Percentiles rank a stretch among this genome's conserved stretches.
Conservation (phyloP, 2,888 invertebrate genomes). For the Noctua pronuba region DNA sequence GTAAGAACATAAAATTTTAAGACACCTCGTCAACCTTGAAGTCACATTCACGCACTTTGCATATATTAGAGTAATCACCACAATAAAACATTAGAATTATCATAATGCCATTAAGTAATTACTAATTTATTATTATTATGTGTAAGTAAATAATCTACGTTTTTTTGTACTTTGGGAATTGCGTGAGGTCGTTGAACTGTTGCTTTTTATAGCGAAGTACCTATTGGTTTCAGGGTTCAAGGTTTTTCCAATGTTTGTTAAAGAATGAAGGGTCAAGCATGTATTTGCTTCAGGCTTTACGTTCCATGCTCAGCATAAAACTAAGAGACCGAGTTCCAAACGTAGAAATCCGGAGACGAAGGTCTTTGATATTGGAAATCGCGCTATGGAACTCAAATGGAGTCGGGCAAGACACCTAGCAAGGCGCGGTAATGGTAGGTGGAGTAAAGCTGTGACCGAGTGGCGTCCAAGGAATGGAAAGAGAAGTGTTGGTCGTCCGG, state of each 20-base stretch:
- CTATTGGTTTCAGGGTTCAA: slow-evolving; percentile 14
- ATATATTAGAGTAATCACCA: slow-evolving; percentile 41
- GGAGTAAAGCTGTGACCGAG: too few relatives aligned
- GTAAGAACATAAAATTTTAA: slow-evolving; percentile 4
- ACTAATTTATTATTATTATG: slow-evolving; percentile 46
- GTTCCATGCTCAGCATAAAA: too few relatives aligned
- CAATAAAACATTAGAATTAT: slow-evolving; percentile 41
- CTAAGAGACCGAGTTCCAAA: too few relatives aligned
- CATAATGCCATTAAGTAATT: slow-evolving; percentile 42
- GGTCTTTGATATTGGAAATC: too few relatives aligned
- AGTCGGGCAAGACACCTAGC: too few relatives aligned
- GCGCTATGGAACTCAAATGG: too few relatives aligned
- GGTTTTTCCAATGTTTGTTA: background rate
- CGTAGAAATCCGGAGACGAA: too few relatives aligned
- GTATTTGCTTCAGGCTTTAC: slow-evolving; percentile 5
- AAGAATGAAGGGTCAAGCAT: background rate
- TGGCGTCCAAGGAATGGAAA: too few relatives aligned
- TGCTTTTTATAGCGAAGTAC: background rate
- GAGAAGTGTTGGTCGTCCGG: too few relatives aligned
- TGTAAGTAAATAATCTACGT: slow-evolving; percentile 38
- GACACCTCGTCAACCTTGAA: slow-evolving; percentile 41
- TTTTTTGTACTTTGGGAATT: slow-evolving; percentile 23
- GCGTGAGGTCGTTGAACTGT: slow-evolving; percentile 20
- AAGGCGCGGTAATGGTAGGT: too few relatives aligned
- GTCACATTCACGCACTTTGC: slow-evolving; percentile 35